A percentile compares a stretch with the other conserved stretches of the same genome.
Evolutionary conservation across 2,888 invertebrate genomes (phyloP).

Genomic region (Ophion ellenae): DNA sequence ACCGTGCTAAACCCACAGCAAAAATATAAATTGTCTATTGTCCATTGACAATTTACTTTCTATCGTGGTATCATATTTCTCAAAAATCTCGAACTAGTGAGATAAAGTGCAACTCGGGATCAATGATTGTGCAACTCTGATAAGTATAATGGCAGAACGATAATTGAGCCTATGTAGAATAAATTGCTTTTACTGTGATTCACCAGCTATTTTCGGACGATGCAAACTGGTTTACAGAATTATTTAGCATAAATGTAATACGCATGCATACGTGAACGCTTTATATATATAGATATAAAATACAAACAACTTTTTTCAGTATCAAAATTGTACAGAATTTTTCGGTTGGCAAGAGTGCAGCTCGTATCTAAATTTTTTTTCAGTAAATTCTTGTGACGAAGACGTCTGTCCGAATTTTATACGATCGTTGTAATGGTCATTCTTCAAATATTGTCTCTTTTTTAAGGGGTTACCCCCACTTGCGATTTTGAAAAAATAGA

Average conservation of each 20-base stretch:
- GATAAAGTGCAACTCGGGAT: background rate
- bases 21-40: constrained; percentile 20
- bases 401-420: no score
- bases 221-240: background rate
- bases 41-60: constrained; percentile 10
- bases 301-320: no score
- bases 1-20: constrained; percentile 90
- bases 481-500: no score
- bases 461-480: no score
- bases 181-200: background rate
- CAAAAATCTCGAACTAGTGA: background rate
- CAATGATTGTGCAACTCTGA: constrained; percentile 7
- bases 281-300: background rate
- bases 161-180: background rate
- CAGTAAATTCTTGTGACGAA: no score
- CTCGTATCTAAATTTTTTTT: no score
- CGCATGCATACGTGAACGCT: background rate
- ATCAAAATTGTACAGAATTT: no score
- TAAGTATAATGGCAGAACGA: constrained; percentile 9
- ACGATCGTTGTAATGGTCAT: no score
- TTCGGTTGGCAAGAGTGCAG: no score
- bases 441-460: no score
- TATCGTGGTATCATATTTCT: background rate
- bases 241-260: background rate
- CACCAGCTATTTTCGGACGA: background rate